These are phyloP conservation scores for Mimumesa dahlbomi DNA, from an alignment of 2,888 invertebrate genomes.

Conservation along the genomic window DNA sequence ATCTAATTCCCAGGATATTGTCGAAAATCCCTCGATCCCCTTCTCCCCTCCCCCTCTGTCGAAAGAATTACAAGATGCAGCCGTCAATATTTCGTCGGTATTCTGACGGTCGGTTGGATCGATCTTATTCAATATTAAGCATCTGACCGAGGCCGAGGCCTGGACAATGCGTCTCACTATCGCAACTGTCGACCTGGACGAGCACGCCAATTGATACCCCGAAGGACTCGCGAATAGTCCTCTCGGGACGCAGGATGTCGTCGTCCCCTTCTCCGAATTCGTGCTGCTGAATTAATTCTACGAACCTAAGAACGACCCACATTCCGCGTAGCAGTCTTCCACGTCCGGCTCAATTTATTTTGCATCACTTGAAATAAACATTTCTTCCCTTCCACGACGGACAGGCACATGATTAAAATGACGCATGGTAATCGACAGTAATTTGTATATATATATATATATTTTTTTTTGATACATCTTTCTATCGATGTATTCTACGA, in stretches of 20 bases:
- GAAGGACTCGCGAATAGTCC: slow-evolving; percentile 73
- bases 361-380: too few species aligned
- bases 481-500: too few species aligned
- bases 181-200: slow-evolving; percentile 68
- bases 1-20: not conserved
- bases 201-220: slow-evolving; percentile 76
- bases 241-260: slow-evolving; percentile 63
- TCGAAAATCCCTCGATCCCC: not conserved
- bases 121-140: slow-evolving; percentile 76
- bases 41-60: not conserved
- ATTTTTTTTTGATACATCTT: too few species aligned
- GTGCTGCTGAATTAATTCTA: slow-evolving; percentile 52
- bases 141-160: slow-evolving; percentile 58
- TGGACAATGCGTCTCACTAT: slow-evolving; percentile 75
- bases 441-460: too few species aligned
- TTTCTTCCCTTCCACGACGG: not conserved
- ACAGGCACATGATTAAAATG: too few species aligned
- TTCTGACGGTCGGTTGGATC: slow-evolving; percentile 57
- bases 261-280: slow-evolving; percentile 31
- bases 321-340: not conserved
- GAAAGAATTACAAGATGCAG: slow-evolving; percentile 49
- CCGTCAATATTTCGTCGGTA: slow-evolving; percentile 66
- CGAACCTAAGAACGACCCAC: slow-evolving; percentile 25
- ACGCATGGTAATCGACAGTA: too few species aligned
- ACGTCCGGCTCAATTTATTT: too few species aligned